phyloP scores from a whole-genome alignment of 2,888 invertebrate genomes.

The Drosophila gaucha region DNA sequence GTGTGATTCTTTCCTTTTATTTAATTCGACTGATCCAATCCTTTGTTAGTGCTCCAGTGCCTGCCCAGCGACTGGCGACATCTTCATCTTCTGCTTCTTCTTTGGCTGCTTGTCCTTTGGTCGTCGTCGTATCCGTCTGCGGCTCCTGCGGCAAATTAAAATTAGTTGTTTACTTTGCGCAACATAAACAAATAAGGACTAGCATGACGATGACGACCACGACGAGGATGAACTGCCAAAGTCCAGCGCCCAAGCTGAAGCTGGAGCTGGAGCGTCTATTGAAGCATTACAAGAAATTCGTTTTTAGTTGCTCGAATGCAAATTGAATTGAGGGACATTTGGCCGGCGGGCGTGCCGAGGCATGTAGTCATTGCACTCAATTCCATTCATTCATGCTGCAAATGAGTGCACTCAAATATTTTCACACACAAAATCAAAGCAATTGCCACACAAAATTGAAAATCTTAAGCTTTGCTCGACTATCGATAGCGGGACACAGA shows the following conservation, averaged over 20 bases:
- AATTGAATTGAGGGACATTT: conserved; percentile 58
- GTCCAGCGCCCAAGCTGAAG: conserved; percentile 14
- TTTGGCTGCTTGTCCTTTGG: conserved; percentile 3
- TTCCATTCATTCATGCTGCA: conserved; percentile 20
- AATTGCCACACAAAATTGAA: not conserved
- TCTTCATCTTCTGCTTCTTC: conserved; percentile 32
- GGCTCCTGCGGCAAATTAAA: conserved; percentile 79
- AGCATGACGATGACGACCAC: conserved; percentile 32
- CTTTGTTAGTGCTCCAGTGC: conserved; percentile 35
- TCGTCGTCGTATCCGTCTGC: conserved; percentile 59
- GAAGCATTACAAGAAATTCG: conserved; percentile 61
- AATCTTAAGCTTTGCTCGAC: not conserved
- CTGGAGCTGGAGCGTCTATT: conserved; percentile 39
- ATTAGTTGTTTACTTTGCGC: conserved; percentile 79
- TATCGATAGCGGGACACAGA: not conserved
- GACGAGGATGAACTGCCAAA: not conserved
- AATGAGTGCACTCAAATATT: conserved; percentile 29
- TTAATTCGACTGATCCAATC: conserved; percentile 66
- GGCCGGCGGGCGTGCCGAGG: conserved; percentile 21
- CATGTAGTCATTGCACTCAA: conserved; percentile 8
- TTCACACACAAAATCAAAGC: conserved; percentile 3
- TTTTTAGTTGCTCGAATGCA: conserved; percentile 62
- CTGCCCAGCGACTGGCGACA: conserved; percentile 31
- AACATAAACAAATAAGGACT: conserved; percentile 79
- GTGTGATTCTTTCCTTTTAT: conserved; percentile 51